Base-by-base conservation (phyloP, 2,113 vertebrate genomes). In the Bubo blakistoni region DNA sequence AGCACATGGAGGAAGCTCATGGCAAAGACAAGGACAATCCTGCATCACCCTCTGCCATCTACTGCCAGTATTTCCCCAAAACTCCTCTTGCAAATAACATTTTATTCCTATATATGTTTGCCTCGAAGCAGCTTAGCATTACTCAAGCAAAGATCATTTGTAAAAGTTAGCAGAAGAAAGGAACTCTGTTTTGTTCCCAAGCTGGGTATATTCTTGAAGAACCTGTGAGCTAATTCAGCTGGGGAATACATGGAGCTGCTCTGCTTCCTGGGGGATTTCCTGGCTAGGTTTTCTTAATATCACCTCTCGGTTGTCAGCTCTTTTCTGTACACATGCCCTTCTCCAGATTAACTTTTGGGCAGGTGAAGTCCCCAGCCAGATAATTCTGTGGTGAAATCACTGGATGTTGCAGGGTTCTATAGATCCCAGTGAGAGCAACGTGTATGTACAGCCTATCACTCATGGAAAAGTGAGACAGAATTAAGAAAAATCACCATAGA, bases 311-410 rank as follows among this genome's bases (percentile, higher is more conserved):
- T 8, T 81, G 29, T 70, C 58, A 70, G n/a, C 55, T 73, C 32
- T 81, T 86, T 81, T 62, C 62, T 76, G 26, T 44, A 76, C 44
- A 52, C 54, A 5, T 52, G 51, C 38, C 59, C 36, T 95, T 78
- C 69, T 88, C 55, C 52, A 67, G 51, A 81, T 78, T 66, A 83
- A 86, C n/a, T 83, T 86, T 62, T 2, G 2, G 55, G 59, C 47
- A 78, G 86, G 72, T 78, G 69, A 91, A 59, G 57, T 92, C 81
- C 69, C 69, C 44, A 91, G 81, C 20, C 38, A 74, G 72, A 89
- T 67, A 62, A 86, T 84, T 92, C 59, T 62, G 81, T 22, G n/a
- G 69, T 84, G 86, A 97, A 96, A 89, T 92, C 92, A 95, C 61
- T 84, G n/a, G 59, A 21, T 70, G 32, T 49, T 59, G 46, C 47